A percentile compares a stretch with the other conserved stretches of the same genome.
phyloP scores from a whole-genome alignment of 92 coral and sea anemone species.

The Parazoanthus atlanticus region DNA sequence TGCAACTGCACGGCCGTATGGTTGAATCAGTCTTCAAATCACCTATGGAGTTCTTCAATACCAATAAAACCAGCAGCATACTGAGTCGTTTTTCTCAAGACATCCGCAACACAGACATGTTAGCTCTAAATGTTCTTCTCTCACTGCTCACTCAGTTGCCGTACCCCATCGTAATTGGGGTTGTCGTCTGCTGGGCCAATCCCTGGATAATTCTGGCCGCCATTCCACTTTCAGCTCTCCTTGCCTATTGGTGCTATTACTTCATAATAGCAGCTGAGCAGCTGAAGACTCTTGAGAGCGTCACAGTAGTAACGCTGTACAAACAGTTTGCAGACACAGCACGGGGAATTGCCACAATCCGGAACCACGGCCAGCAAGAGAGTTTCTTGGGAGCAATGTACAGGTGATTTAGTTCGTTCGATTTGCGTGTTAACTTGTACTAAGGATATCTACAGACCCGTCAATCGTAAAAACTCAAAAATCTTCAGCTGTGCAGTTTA shows the following conservation, averaged over 20 bases:
- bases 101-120: not conserved
- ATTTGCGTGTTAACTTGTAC: too few relatives aligned
- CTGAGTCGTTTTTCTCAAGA: conserved; percentile 6
- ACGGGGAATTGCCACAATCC: conserved; percentile 22
- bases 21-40: not conserved
- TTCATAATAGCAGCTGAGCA: not conserved
- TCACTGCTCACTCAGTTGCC: not conserved
- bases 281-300: not conserved
- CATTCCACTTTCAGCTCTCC: not conserved
- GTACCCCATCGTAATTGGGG: not conserved
- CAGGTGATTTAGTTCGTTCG: conserved; percentile 4
- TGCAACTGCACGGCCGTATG: conserved; percentile 3
- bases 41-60: not conserved
- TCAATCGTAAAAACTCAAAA: not conserved
- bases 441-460: too few relatives aligned
- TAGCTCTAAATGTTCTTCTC: not conserved
- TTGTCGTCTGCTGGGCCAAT: conserved; percentile 14
- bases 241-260: not conserved
- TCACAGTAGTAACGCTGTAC: not conserved
- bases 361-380: conserved; percentile 8
- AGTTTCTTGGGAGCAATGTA: not conserved
- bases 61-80: not conserved
- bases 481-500: too few relatives aligned
- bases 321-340: not conserved
- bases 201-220: not conserved